Evolutionary conservation across 1,140 invertebrate genomes (phyloP), one percentile per base, ranked within the genome.

Genomic region (Drosophila nigrodunni): DNA sequence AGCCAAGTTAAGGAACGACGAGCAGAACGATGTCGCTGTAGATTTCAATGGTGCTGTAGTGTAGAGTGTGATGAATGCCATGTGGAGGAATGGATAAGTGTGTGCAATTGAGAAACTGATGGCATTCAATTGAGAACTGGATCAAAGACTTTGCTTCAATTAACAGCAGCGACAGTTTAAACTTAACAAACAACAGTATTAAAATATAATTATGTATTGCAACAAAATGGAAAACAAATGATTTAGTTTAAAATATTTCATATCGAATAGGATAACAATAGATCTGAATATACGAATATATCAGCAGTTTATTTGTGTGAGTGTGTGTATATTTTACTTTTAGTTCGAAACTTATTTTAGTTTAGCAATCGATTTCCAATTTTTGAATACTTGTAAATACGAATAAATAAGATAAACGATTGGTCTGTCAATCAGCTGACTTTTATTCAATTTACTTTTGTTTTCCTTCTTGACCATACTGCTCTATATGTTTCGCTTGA

Each of bases 1-100:
- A 97, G 97, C 82, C 95, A 97, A 49, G 94, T 97, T 13, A 95
- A 96, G 82, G 95, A 96, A 82, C 94, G 95, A 67, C 94, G 95
- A 74, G 95, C 95, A 10, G 96, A 97, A 86, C 94, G 95, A 11
- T 98, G 98, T 93, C 94, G 96, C 79, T 98, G 98, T 94, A 96
- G 96, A 92, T 98, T 98, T 93, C 95, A 96, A 74, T 98, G 97
- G 97, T 98, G 98, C 93, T 98, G 98, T 92, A 94, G 95, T 60
- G 97, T 98, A 4, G 95, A 96, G 86, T 98, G 97, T 92, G 94
- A 97, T 77, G 95, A 95, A 85, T 97, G 96, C 92, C 95, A 95
- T 9, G 94, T 96, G 47, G 96, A 97, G 80, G 96, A 97, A 86
- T 97, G 96, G 96, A 95, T 97, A 74, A 96, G 95, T 49, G 95